phyloP scores from a whole-genome alignment of 2,113 vertebrate genomes.

The Melanerpes aurifrons region DNA sequence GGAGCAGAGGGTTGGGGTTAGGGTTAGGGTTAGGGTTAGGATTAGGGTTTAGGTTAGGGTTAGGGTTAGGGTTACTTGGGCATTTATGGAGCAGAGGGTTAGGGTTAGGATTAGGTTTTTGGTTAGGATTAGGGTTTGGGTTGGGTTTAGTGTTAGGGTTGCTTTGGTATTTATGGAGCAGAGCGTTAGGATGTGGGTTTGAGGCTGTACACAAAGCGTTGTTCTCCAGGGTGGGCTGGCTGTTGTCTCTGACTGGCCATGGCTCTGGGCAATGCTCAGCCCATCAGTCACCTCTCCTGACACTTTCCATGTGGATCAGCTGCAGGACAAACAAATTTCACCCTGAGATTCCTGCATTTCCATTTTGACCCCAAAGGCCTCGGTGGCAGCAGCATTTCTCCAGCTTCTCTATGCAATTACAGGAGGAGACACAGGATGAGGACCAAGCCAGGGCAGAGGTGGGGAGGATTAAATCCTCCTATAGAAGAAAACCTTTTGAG shows the following conservation, averaged over 20 bases:
- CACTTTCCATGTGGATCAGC: constrained; percentile 7
- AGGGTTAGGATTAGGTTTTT: no score
- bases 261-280: not conserved
- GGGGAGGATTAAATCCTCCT: not conserved
- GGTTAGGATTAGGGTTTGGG: no score
- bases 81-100: no score
- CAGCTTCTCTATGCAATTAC: not conserved
- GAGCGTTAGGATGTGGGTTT: not conserved
- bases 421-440: not conserved
- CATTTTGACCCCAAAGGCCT: not conserved
- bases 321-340: not conserved
- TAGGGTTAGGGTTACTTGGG: no score
- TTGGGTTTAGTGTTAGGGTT: not conserved
- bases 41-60: no score
- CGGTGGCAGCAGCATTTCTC: not conserved
- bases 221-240: not conserved
- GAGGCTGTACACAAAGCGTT: not conserved
- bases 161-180: not conserved
- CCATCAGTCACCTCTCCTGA: not conserved
- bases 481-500: not conserved
- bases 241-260: not conserved
- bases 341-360: constrained; percentile 8
- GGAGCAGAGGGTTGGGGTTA: no score
- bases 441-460: accelerated
- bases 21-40: no score